Evolutionary conservation across 2,888 invertebrate species (phyloP).

Genomic region (Sialis lutaria): DNA sequence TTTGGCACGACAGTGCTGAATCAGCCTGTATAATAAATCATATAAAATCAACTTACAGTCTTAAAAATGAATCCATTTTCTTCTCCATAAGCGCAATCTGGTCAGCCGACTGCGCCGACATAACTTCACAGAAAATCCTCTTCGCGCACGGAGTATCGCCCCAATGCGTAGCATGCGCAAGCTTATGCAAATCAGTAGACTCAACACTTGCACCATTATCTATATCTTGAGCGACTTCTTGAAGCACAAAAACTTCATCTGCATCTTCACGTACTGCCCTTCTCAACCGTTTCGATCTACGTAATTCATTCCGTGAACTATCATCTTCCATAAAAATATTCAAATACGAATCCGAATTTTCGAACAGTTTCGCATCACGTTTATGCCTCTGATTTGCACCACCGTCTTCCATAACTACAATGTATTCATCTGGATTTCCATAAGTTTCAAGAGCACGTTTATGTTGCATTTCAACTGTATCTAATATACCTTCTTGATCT

Average conservation of each 20-base stretch:
- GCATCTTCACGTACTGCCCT: slow-evolving; percentile 20
- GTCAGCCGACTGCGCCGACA: slow-evolving; percentile 49
- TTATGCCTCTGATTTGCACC: not conserved
- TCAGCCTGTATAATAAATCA: too few relatives aligned
- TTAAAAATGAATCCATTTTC: slow-evolving; percentile 54
- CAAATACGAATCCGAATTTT: slow-evolving; percentile 11
- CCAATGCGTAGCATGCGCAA: slow-evolving; percentile 35
- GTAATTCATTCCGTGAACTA: not conserved
- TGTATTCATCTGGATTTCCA: not conserved
- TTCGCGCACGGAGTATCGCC: slow-evolving; percentile 62
- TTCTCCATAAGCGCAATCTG: slow-evolving; percentile 61
- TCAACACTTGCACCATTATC: slow-evolving; percentile 24
- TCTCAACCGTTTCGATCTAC: slow-evolving; percentile 13
- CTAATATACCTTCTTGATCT: slow-evolving; percentile 13
- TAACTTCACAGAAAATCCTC: slow-evolving; percentile 57
- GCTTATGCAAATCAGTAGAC: slow-evolving; percentile 4
- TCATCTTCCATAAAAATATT: slow-evolving; percentile 17
- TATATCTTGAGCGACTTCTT: slow-evolving; percentile 19
- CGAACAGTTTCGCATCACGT: not conserved
- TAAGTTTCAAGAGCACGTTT: slow-evolving; percentile 30
- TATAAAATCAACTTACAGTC: slow-evolving; percentile 41
- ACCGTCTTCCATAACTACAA: not conserved
- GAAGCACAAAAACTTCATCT: slow-evolving; percentile 22
- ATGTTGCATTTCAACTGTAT: slow-evolving; percentile 33
- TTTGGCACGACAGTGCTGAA: too few relatives aligned